These are phyloP conservation scores for Eupristina koningsbergeri DNA, from an alignment of 1,140 invertebrate species.

Conservation along the genomic window DNA sequence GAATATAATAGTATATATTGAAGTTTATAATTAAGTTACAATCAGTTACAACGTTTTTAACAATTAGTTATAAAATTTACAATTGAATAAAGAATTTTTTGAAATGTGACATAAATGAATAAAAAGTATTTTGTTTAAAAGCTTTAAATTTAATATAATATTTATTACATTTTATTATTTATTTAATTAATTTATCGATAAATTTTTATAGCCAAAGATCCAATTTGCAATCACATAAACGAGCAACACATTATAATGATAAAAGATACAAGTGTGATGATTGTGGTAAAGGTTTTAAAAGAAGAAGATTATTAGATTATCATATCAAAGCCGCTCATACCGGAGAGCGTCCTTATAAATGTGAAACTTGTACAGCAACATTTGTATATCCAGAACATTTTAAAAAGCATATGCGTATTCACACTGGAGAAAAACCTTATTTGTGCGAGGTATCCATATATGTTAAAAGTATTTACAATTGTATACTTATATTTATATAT, in stretches of 20 bases:
- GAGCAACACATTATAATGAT: conserved; percentile 85
- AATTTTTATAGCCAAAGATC: conserved; percentile 79
- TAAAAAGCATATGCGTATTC: conserved; percentile 86
- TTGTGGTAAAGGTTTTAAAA: conserved; percentile 84
- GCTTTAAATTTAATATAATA: conserved; percentile 27
- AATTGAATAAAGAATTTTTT: too few relatives aligned
- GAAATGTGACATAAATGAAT: too few relatives aligned
- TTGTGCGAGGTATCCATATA: conserved; percentile 78
- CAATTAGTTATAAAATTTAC: too few relatives aligned
- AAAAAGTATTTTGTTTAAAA: too few relatives aligned
- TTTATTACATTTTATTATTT: background rate
- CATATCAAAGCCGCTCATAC: conserved; percentile 87
- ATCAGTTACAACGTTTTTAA: too few relatives aligned
- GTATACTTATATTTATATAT: background rate
- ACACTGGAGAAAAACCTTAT: conserved; percentile 86
- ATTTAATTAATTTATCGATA: background rate
- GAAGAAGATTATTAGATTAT: conserved; percentile 83
- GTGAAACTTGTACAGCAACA: conserved; percentile 80
- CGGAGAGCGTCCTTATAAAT: conserved; percentile 84
- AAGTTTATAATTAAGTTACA: too few relatives aligned
- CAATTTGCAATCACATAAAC: conserved; percentile 85
- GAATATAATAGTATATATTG: too few relatives aligned
- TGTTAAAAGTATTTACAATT: background rate
- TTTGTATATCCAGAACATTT: conserved; percentile 90
- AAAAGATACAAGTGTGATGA: conserved; percentile 81